These are phyloP conservation scores for Blastobasis lacticolella DNA, from an alignment of 2,888 invertebrate genomes.

Conservation along the genomic window DNA sequence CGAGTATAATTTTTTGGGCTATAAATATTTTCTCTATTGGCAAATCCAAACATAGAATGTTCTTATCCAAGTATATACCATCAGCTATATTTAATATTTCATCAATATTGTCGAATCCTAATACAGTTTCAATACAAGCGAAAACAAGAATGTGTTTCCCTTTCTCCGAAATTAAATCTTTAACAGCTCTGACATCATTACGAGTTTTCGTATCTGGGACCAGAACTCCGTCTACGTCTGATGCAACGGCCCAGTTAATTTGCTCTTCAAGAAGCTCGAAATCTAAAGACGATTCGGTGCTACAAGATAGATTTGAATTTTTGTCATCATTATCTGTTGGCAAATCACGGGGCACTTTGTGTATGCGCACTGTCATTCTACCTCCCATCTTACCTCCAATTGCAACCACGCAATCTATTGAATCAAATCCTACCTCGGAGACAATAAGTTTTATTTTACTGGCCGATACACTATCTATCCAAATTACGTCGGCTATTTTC, in stretches of 20 bases:
- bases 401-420: conserved; percentile 43
- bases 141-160: conserved; percentile 17
- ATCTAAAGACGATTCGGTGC: neutral
- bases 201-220: conserved; percentile 1
- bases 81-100: conserved; percentile 82
- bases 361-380: conserved; percentile 22
- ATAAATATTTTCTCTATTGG: conserved; percentile 85
- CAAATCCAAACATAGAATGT: conserved; percentile 85
- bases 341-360: neutral
- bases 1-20: conserved; percentile 86
- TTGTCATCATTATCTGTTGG: neutral
- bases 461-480: neutral
- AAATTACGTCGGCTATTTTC: conserved; percentile 37
- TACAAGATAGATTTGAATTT: neutral
- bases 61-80: conserved; percentile 88
- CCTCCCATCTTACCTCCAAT: conserved; percentile 47
- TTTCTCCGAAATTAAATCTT: conserved; percentile 10
- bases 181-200: neutral
- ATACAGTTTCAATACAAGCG: conserved; percentile 16
- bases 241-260: conserved; percentile 15
- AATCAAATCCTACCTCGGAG: conserved; percentile 23
- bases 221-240: conserved; percentile 18
- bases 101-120: conserved; percentile 57
- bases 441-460: neutral
- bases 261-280: conserved; percentile 7